phyloP scores from a whole-genome alignment of 2,797 vertebrate species.

The Paguma larvata region DNA sequence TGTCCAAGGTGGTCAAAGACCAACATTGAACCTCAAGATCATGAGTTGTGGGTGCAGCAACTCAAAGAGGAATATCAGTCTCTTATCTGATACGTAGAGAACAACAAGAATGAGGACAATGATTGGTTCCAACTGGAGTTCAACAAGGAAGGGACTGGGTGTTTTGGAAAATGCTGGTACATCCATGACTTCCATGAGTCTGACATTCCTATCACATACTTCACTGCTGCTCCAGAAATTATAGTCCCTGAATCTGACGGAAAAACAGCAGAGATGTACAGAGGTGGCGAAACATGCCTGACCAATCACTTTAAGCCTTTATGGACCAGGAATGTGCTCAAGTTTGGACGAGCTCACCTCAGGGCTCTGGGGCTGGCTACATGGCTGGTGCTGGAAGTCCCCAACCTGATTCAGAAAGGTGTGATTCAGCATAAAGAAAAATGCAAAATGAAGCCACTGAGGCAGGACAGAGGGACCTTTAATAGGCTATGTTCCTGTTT shows the following conservation, averaged over 20 bases:
- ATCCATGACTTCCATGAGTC: constrained; percentile 95
- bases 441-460: constrained; percentile 48
- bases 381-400: constrained; percentile 96
- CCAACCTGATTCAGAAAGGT: constrained; percentile 93
- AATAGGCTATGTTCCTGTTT: not conserved
- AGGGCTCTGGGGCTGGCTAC: constrained; percentile 95
- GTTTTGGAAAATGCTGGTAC: constrained; percentile 93
- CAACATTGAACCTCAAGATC: constrained; percentile 93
- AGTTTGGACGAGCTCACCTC: constrained; percentile 95
- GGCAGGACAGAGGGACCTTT: constrained; percentile 45
- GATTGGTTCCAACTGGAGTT: constrained; percentile 97
- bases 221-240: constrained; percentile 94
- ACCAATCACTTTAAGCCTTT: constrained; percentile 96
- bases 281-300: constrained; percentile 95
- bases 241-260: constrained; percentile 95
- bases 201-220: constrained; percentile 95
- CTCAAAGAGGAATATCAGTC: constrained; percentile 95
- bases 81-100: constrained; percentile 94
- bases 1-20: constrained; percentile 87
- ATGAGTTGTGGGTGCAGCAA: constrained; percentile 93
- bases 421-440: constrained; percentile 92
- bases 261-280: constrained; percentile 97
- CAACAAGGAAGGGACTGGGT: constrained; percentile 94
- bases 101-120: constrained; percentile 95
- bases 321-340: constrained; percentile 96